Evolutionary conservation across 2,113 vertebrate genomes (phyloP).

Genomic region (Dasypus novemcinctus): DNA sequence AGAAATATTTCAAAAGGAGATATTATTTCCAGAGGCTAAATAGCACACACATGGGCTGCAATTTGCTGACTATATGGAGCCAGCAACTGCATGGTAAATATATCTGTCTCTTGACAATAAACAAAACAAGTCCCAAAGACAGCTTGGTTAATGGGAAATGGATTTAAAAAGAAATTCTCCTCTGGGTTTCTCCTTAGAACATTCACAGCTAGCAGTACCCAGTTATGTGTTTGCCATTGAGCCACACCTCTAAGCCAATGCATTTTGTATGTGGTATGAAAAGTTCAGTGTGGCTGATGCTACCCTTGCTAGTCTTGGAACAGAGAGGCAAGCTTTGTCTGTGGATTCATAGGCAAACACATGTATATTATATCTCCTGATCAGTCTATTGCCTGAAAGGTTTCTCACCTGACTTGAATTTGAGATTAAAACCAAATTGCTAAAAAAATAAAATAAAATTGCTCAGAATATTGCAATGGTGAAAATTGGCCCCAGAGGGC

Average conservation of each 20-base stretch:
- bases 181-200: slow-evolving; percentile 59
- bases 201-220: background rate
- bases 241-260: background rate
- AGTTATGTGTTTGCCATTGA: background rate
- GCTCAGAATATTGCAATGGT: background rate
- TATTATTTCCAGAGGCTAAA: slow-evolving; percentile 62
- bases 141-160: slow-evolving; percentile 38
- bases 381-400: background rate
- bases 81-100: slow-evolving; percentile 53
- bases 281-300: background rate
- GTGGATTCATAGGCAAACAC: background rate
- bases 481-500: background rate
- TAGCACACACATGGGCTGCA: background rate
- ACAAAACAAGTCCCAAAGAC: slow-evolving; percentile 43
- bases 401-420: background rate
- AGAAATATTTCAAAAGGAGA: slow-evolving; percentile 57
- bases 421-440: slow-evolving; percentile 22
- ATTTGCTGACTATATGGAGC: background rate
- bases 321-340: background rate
- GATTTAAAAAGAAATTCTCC: slow-evolving; percentile 6
- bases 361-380: background rate
- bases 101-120: slow-evolving; percentile 52
- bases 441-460: slow-evolving; percentile 43
- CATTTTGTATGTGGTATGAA: background rate
- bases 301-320: background rate